Conservation (phyloP, 2,797 vertebrate genomes). For the Ispidina lecontei region DNA sequence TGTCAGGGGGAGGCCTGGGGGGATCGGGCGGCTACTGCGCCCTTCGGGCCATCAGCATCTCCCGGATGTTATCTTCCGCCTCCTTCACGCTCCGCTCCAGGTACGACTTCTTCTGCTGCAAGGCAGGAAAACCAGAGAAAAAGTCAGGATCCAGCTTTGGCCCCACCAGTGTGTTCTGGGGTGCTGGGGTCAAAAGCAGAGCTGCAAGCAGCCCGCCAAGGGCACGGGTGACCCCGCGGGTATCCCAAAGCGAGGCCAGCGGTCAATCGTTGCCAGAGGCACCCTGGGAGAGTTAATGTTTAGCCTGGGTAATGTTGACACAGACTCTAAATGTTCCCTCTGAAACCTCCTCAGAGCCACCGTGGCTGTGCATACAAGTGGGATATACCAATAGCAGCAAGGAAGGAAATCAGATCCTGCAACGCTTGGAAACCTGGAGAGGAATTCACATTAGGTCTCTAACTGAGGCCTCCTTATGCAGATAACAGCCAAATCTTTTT, state of each 20-base stretch:
- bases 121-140: neutral
- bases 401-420: neutral
- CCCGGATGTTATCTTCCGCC: constrained; percentile 95
- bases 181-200: neutral
- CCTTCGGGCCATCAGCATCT: constrained; percentile 93
- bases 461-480: neutral
- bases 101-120: constrained; percentile 94
- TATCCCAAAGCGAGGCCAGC: accelerated
- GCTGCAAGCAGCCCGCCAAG: neutral
- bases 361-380: accelerated
- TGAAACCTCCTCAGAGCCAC: neutral
- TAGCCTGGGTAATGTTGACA: neutral
- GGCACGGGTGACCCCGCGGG: accelerated
- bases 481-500: neutral
- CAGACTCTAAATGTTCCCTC: neutral
- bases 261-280: neutral
- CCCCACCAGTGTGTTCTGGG: neutral
- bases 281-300: neutral
- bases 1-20: neutral
- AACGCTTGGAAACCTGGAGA: neutral
- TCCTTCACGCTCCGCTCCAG: constrained; percentile 96
- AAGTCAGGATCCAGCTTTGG: neutral
- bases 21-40: constrained; percentile 79
- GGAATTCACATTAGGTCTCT: neutral
- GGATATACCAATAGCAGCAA: neutral